Base-by-base conservation (phyloP, 2,113 vertebrate genomes). In the Actinemys pallida region DNA sequence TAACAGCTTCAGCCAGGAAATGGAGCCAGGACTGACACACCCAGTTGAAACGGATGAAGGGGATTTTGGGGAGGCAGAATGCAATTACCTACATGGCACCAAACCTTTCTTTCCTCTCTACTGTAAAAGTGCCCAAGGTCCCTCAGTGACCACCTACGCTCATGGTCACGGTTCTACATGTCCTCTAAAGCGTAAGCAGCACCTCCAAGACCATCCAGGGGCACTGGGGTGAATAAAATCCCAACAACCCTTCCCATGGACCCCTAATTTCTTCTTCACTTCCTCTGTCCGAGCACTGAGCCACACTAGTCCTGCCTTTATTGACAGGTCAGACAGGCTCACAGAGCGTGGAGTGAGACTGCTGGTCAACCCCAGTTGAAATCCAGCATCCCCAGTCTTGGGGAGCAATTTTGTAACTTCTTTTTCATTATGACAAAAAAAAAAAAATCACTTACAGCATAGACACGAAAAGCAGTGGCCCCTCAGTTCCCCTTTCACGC, bases 321-420 rank as follows among this genome's bases (percentile, higher is more conserved):
- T 84, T 84, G 16, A 25, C 53, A 90, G 49, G 35, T 17, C 22
- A 42, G 35, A 59, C 54, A 45, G 82, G 24, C 27, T 93, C 8
- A 22, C 69, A 90, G 86, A 13, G 8, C n/a, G 75, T 8, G 42
- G 65, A 81, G n/a, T 2, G 13, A 88, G 9, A 8, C 16, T 52
- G 42, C 16, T 76, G 39, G 80, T 69, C 20, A 89, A 89, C 84
- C 27, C 49, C 47, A 39, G 3, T 11, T 45, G 89, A 93, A 93
- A 86, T 42, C 53, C 69, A 76, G 76, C 76, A 93, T 17, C 19
- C 2, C 81, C 53, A 45, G 8, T 6, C 42, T 92, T 11, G 1
- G 6, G 39, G 45, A 86, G 6, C 1, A 16, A 14, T n/a, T 0
- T 0, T 75, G 17, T 4, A 47, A 87, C 90, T 78, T 84, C 3